Base-by-base conservation (phyloP, 2,113 vertebrate genomes). In the Rhinoptilus africanus region DNA sequence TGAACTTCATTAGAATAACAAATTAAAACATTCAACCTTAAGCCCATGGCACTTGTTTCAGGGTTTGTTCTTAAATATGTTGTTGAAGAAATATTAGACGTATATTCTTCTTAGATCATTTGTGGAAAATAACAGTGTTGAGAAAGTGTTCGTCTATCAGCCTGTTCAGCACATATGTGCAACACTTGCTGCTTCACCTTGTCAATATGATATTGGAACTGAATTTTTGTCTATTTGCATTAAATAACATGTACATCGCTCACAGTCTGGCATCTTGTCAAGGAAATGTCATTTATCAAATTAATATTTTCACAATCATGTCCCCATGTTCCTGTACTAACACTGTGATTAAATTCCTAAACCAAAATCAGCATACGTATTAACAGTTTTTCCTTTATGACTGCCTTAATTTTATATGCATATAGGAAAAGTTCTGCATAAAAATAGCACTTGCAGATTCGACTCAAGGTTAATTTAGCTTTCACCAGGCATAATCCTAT, bases 381-480 rank as follows among this genome's bases (percentile, higher is more conserved):
- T 68, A 88, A 59, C 8, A 76, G 39, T 4, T 72, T 95, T 88
- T 79, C 14, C 56, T 92, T 89, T 83, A 66, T 30, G 21, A 39
- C 32, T 24, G 15, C 34, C 47, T 34, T 76, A 69, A 56, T 88
- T 96, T 89, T 81, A 47, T 43, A 78, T 17, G 37, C 43, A 56
- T 64, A 59, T 28, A 82, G 63, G 60, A 92, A 90, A 75, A 53
- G 6, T 72, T 95, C 54, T 85, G 30, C 51, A 57, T 69, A 76
- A 84, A 95, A 63, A 64, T 45, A 89, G 76, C 41, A 89, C 50
- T 81, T 72, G 79, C 0, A 2, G 27, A 71, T 96, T 96, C 91
- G 94, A 93, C n/a, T 93, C 63, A 34, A 97, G 71, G 73, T 92
- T 89, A 97, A 83, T 88, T 71, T 82, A 92, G 47, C 51, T 98